Evolutionary conservation across 1,140 invertebrate species (phyloP).

Genomic region (Leptinotarsa texana): DNA sequence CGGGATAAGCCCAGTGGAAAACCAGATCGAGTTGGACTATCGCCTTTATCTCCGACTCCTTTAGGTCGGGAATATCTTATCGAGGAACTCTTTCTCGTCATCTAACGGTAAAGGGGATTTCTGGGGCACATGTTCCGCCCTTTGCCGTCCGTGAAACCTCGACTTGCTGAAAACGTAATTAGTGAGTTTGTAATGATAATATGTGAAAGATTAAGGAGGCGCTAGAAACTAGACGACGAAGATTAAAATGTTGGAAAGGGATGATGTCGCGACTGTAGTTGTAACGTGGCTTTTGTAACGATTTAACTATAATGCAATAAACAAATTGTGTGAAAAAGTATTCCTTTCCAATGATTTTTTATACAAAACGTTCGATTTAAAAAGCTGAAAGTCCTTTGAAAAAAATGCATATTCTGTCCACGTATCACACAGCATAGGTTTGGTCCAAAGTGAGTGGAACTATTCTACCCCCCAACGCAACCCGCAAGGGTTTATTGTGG

Average conservation of each 20-base stretch:
- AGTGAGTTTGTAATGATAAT: slow-evolving; percentile 14
- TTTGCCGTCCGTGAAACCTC: not conserved
- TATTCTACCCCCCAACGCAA: too few relatives aligned
- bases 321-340: too few relatives aligned
- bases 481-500: too few relatives aligned
- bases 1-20: not conserved
- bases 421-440: too few relatives aligned
- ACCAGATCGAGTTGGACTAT: not conserved
- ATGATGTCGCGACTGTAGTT: not conserved
- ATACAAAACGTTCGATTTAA: too few relatives aligned
- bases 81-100: not conserved
- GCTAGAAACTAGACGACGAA: slow-evolving; percentile 7
- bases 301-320: not conserved
- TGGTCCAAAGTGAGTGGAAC: too few relatives aligned
- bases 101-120: not conserved
- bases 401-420: too few relatives aligned
- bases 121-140: slow-evolving; percentile 1
- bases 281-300: not conserved
- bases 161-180: slow-evolving; percentile 21
- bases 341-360: too few relatives aligned
- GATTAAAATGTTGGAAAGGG: not conserved
- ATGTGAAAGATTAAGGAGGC: slow-evolving; percentile 11
- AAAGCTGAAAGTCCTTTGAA: too few relatives aligned
- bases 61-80: not conserved
- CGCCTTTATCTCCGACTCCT: not conserved